Base-by-base conservation (phyloP, 2,113 vertebrate species). In the Seriola aureovittata region DNA sequence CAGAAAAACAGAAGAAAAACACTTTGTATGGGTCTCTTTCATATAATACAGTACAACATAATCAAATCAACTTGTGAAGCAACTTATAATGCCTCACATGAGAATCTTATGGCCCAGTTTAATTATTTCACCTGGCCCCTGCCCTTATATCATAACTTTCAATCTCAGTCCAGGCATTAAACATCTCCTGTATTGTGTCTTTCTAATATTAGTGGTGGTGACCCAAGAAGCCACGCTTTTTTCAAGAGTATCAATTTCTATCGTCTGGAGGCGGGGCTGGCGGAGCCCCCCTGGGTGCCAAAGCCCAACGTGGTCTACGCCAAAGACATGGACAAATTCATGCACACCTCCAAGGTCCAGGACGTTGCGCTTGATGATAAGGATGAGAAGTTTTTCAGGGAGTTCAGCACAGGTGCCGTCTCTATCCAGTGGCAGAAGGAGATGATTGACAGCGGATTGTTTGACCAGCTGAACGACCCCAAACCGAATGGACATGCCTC, bases 361-460 rank as follows among this genome's bases (percentile, higher is more conserved):
- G 94, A 95, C 38, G 70, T 96, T 8, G 92, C 93, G 59, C 95
- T 98, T 64, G 93, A 96, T 55, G 88, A 93, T 63, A 95, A 94
- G 82, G 97, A 97, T 75, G 91, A 94, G 75, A 94, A 91, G 25
- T 97, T 97, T 91, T 98, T 96, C 89, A 95, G 94, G 69, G 96
- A 90, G 85, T 97, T 97, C 93, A 94, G 95, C 0, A 97, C 97
- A 0, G 96, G 96, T 7, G 96, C 97, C 1, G 93, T 97, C 36
- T 67, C 96, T 23, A 91, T 95, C 60, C 81, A 91, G 2, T 97
- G 97, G 96, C 97, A 97, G 92, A 95, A 96, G 75, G 97, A 97
- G 90, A 96, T 97, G 57, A 96, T 97, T 40, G 96, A 97, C 87
- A 97, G 91, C 0, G 96, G 96, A 67, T 89, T 97, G n/a, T 98